phyloP scores from a whole-genome alignment of 2,888 invertebrate genomes.

The Netelia virgata region DNA sequence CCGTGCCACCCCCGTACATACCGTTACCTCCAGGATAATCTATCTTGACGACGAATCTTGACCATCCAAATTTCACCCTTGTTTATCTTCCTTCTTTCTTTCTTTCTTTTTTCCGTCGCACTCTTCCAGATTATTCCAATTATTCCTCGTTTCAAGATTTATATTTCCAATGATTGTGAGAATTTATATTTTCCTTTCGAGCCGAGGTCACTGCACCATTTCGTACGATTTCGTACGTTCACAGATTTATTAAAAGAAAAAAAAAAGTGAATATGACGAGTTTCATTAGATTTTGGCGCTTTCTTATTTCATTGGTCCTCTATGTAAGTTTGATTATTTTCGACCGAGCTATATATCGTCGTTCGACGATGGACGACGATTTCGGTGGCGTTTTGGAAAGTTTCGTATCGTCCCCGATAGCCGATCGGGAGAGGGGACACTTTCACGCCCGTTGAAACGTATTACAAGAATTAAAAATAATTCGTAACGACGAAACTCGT shows the following conservation, averaged over 20 bases:
- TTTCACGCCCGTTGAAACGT: conserved; percentile 71
- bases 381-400: conserved; percentile 74
- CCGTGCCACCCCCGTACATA: conserved; percentile 83
- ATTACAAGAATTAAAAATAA: conserved; percentile 18
- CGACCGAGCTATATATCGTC: neutral
- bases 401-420: conserved; percentile 64
- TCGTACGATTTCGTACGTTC: neutral
- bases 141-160: neutral
- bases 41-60: conserved; percentile 77
- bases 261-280: neutral
- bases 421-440: conserved; percentile 60
- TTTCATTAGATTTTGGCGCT: neutral
- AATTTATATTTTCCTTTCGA: neutral
- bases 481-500: conserved; percentile 13
- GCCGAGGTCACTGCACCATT: neutral
- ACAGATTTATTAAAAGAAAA: neutral
- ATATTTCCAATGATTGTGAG: neutral
- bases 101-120: neutral
- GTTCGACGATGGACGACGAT: conserved; percentile 50
- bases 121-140: conserved; percentile 1
- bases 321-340: neutral
- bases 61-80: conserved; percentile 1
- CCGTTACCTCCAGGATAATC: conserved; percentile 81
- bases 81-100: neutral
- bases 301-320: neutral